Base-by-base conservation (phyloP, 2,113 vertebrate genomes). In the Oophaga pumilio region DNA sequence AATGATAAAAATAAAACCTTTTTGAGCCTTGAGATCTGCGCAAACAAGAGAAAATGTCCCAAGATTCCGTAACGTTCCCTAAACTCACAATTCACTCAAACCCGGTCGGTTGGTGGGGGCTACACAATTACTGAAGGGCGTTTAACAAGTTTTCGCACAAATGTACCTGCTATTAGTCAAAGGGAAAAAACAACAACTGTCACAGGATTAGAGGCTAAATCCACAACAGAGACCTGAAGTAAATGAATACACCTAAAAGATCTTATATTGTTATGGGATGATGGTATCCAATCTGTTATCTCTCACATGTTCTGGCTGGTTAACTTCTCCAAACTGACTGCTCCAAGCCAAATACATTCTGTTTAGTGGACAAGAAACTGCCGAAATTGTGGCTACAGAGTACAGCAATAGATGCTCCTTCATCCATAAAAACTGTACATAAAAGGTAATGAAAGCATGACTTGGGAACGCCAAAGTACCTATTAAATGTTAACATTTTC, bases 181-280 rank as follows among this genome's bases (percentile, higher is more conserved):
- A 89, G 85, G 89, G 92, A 92, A 93, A 93, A 94, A 93, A 92
- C 89, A 91, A 86, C 89, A 93, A 93, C 91, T 93, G 92, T 93
- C 50, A 89, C 69, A 91, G 90, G 90, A 92, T 90, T 89, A 90
- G 91, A 90, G 91, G 91, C 93, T 89, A 92, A 91, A 92, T 89
- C 85, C 69, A 88, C 84, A 83, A 89, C 20, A 43, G 33, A 91
- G 80, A 85, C 89, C 85, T 86, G 89, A 89, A 60, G 50, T 89
- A 87, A 86, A 68, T 85, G 52, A 90, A 90, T 89, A 91, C 85
- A 92, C 78, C 56, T 74, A 64, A 49, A 49, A 88, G 91, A 85
- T 60, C 26, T 18, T 86, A 26, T 43, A 60, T 71, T 22, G n/a
- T 82, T 89, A 87, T 87, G 22, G 68, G 6, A 68, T 90, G 86